Conservation (phyloP, 2,797 vertebrate species). For the Ptychobarbus kaznakovi region DNA sequence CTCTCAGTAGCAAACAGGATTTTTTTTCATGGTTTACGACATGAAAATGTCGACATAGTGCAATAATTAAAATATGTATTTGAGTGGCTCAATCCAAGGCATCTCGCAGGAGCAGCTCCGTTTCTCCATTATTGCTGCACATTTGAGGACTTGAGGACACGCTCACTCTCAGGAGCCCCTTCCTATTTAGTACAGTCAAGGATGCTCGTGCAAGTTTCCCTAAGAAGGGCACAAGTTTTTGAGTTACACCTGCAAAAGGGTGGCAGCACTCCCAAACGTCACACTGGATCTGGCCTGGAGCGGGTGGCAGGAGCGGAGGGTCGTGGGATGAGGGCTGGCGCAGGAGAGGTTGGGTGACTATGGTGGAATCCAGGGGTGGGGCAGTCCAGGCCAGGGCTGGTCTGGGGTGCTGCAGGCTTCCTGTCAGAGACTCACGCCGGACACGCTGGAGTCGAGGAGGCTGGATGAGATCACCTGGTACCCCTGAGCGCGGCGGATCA, state of each 20-base stretch:
- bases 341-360: slow-evolving; percentile 74
- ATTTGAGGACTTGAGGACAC: slow-evolving; percentile 80
- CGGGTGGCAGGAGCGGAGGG: slow-evolving; percentile 67
- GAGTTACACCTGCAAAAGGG: slow-evolving; percentile 68
- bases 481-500: slow-evolving; percentile 95
- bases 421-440: slow-evolving; percentile 98
- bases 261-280: slow-evolving; percentile 79
- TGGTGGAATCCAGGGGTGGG: slow-evolving; percentile 64
- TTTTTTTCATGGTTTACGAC: slow-evolving; percentile 70
- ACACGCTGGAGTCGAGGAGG: slow-evolving; percentile 94
- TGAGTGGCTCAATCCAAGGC: slow-evolving; percentile 57
- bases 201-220: slow-evolving; percentile 86
- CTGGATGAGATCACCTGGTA: slow-evolving; percentile 93
- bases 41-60: slow-evolving; percentile 76
- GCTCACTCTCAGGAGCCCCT: slow-evolving; percentile 81
- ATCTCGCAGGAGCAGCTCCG: slow-evolving; percentile 61
- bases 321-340: slow-evolving; percentile 63
- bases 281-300: slow-evolving; percentile 66
- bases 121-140: slow-evolving; percentile 74
- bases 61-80: slow-evolving; percentile 71
- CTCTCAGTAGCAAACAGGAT: slow-evolving; percentile 81
- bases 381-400: slow-evolving; percentile 51
- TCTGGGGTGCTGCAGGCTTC: slow-evolving; percentile 72
- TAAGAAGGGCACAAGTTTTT: slow-evolving; percentile 82
- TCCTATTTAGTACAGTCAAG: slow-evolving; percentile 81